A percentile compares a stretch with the other conserved stretches of the same genome.
phyloP scores from a whole-genome alignment of 2,113 vertebrate species.

The Charina bottae region DNA sequence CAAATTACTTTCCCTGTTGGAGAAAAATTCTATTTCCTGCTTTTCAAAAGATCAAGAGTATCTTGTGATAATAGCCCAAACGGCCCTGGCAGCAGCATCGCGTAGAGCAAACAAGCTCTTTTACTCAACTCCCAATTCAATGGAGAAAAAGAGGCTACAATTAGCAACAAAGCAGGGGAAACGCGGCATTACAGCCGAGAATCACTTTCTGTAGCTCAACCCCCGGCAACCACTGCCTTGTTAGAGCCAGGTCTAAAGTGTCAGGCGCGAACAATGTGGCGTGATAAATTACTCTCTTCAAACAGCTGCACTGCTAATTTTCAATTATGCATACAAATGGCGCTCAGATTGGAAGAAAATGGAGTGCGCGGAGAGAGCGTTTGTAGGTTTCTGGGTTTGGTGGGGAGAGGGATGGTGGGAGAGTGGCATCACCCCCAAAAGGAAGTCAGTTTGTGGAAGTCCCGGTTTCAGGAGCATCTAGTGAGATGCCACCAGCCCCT shows the following conservation, averaged over 20 bases:
- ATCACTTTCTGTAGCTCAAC: constrained; percentile 89
- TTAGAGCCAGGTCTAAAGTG: constrained; percentile 97
- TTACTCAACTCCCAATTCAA: constrained; percentile 98
- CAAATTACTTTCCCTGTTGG: constrained; percentile 97
- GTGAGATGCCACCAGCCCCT: constrained; percentile 49
- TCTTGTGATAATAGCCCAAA: constrained; percentile 99
- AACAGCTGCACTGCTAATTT: constrained; percentile 99
- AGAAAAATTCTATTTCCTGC: constrained; percentile 99
- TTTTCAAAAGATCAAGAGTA: constrained; percentile 99
- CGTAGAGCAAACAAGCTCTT: constrained; percentile 99
- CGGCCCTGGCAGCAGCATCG: constrained; percentile 90
- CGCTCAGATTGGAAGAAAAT: constrained; percentile 95
- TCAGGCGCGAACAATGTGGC: constrained; percentile 94
- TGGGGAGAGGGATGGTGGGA: constrained; percentile 81
- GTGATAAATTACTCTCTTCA: constrained; percentile 98
- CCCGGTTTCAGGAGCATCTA: constrained; percentile 66
- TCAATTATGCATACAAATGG: constrained; percentile 99
- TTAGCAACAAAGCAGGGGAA: constrained; percentile 98
- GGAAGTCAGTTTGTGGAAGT: constrained; percentile 68
- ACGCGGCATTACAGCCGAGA: constrained; percentile 89
- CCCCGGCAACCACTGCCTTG: constrained; percentile 92
- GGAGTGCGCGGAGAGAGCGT: constrained; percentile 87
- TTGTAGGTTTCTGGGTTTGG: constrained; percentile 86
- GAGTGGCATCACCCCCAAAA: constrained; percentile 75
- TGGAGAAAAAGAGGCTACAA: constrained; percentile 93